phyloP scores from a whole-genome alignment of 1,140 invertebrate genomes.

The Cyphomyrmex costatus region DNA sequence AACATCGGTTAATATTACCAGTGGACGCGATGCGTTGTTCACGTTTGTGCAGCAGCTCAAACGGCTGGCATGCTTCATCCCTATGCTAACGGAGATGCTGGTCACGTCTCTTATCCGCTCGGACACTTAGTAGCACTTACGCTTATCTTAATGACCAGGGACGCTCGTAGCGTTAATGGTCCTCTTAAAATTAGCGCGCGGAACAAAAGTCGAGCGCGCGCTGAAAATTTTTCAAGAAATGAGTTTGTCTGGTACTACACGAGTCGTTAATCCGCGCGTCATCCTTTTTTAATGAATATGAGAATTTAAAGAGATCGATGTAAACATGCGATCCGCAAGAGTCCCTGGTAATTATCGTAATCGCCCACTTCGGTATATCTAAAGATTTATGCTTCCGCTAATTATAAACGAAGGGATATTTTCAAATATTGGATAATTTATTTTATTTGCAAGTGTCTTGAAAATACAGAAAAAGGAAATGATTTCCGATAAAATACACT shows the following conservation, averaged over 20 bases:
- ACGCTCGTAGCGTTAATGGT: slow-evolving; percentile 86
- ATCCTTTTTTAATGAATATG: not conserved
- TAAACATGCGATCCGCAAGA: not conserved
- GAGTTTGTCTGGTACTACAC: slow-evolving; percentile 14
- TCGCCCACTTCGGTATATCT: not conserved
- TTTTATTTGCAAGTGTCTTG: not conserved
- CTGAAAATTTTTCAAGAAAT: slow-evolving; percentile 74
- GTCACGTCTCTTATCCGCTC: slow-evolving; percentile 83
- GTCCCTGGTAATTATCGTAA: not conserved
- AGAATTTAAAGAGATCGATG: not conserved
- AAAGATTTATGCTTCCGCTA: slow-evolving; percentile 3
- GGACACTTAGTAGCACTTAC: slow-evolving; percentile 87
- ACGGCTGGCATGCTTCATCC: slow-evolving; percentile 52
- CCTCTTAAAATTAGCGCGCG: slow-evolving; percentile 85
- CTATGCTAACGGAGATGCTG: slow-evolving; percentile 77
- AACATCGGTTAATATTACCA: slow-evolving; percentile 51
- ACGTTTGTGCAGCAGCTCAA: not conserved
- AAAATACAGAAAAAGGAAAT: not conserved
- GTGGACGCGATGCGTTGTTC: not conserved
- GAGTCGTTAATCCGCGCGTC: slow-evolving; percentile 14
- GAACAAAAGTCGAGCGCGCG: slow-evolving; percentile 65
- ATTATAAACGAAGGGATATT: slow-evolving; percentile 26
- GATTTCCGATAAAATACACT: not conserved
- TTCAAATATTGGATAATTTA: not conserved
- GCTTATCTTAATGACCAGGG: slow-evolving; percentile 87